Evolutionary conservation across 1,140 invertebrate genomes (phyloP).

Genomic region (Trachelipus rathkii): DNA sequence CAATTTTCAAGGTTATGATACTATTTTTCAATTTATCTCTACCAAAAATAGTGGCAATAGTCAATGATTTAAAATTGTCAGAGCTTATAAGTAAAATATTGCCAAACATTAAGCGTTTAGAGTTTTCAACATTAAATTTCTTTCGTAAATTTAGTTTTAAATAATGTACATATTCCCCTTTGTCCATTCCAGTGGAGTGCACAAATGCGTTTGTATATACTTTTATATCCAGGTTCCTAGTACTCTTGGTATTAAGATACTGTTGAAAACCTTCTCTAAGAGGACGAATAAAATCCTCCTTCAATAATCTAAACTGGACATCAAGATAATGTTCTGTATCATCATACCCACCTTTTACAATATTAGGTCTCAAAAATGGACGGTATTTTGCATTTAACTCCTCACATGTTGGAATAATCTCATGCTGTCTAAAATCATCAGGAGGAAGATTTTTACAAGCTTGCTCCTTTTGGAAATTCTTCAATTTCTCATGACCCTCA

Average conservation of each 20-base stretch:
- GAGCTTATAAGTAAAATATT: slow-evolving; percentile 66
- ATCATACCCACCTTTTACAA: slow-evolving; percentile 59
- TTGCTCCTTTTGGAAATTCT: too few species aligned
- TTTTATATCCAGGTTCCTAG: slow-evolving; percentile 19
- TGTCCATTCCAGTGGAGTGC: slow-evolving; percentile 17
- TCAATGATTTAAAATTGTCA: slow-evolving; percentile 63
- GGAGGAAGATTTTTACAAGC: too few species aligned
- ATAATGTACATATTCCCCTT: slow-evolving; percentile 20
- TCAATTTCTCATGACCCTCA: too few species aligned
- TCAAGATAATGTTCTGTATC: slow-evolving; percentile 69
- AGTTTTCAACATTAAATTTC: slow-evolving; percentile 43
- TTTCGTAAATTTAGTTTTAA: slow-evolving; percentile 24
- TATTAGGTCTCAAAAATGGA: slow-evolving; percentile 58
- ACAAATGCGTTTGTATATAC: slow-evolving; percentile 32
- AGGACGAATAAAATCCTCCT: slow-evolving; percentile 54
- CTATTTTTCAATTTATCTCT: slow-evolving; percentile 55
- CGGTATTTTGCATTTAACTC: slow-evolving; percentile 19
- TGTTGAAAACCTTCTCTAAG: slow-evolving; percentile 29
- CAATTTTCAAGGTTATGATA: slow-evolving; percentile 54
- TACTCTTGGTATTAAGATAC: slow-evolving; percentile 1
- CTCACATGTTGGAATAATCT: slow-evolving; percentile 17
- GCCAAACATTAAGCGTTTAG: slow-evolving; percentile 64
- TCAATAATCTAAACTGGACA: slow-evolving; percentile 68
- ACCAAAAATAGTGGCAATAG: slow-evolving; percentile 63
- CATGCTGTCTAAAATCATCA: too few species aligned